phyloP scores from a whole-genome alignment of 2,797 vertebrate species.

The Meda fulgida region DNA sequence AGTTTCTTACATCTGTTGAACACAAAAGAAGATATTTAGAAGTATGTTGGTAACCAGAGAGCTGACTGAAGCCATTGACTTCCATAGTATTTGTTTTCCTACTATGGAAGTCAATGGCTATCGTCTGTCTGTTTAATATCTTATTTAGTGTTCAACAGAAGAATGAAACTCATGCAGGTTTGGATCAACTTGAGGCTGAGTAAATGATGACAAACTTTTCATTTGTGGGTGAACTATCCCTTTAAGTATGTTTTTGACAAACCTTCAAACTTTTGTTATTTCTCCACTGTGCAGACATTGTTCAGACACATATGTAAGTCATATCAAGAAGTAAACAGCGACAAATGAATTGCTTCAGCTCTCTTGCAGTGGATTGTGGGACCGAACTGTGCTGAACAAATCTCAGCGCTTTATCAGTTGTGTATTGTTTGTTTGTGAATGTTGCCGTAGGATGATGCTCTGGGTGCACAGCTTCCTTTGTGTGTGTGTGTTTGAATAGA shows the following conservation, averaged over 20 bases:
- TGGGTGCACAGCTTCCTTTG: constrained; percentile 37
- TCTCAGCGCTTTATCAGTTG: constrained; percentile 42
- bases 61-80: no score
- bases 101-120: no score
- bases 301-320: not conserved
- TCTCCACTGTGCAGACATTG: not conserved
- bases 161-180: no score
- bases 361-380: constrained; percentile 13
- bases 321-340: not conserved
- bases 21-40: no score
- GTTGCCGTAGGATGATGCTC: constrained; percentile 13
- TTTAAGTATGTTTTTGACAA: not conserved
- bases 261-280: not conserved
- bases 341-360: constrained; percentile 1
- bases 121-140: no score
- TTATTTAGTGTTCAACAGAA: no score
- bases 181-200: no score
- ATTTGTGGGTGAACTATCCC: no score
- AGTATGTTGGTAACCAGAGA: no score
- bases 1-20: no score
- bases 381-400: constrained; percentile 38
- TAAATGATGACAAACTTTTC: no score
- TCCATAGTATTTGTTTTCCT: no score
- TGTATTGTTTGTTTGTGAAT: constrained; percentile 56
- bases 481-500: constrained; percentile 50